Base-by-base conservation (phyloP, 2,888 invertebrate genomes). In the Entomobrya proxima region DNA sequence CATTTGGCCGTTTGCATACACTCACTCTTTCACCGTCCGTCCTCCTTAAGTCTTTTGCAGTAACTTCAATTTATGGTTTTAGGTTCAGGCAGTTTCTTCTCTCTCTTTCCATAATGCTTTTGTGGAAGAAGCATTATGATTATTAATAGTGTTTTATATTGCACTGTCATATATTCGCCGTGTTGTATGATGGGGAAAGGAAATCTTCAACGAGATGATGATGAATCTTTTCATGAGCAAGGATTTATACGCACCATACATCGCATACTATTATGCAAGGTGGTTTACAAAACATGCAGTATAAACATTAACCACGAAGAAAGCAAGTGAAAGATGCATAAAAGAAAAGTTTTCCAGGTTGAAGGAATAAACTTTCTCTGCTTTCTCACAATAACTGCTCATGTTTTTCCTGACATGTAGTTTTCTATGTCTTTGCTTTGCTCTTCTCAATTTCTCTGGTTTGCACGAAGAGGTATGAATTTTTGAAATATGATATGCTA, bases 281-380 rank as follows among this genome's bases (percentile, higher is more conserved):
- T 18, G 18, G 47, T 27, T 47, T 72, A 15, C 18, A 18, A 50
- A 18, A 6, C 50, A 18, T 7, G 1, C 55, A 55, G 13, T 5
- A 27, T 55, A 55, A 24, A 9, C 6, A 55, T 1, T 1, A 47
- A 40, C 44, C 2, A 72, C 18, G 18, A 4, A 47, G 9, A 13
- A 47, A n/a, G 58, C 18, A 37, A 40, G 11, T 37, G 37, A n/a
- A n/a, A n/a, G 5, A 5, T 24, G 55, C 27, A 21, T 27, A 18
- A 52, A 72, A 9, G 37, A 18, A 61, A 77, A 61, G 44, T 74
- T 58, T 77, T 75, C 35, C 44, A 32, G 9, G n/a, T 58, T 44
- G 44, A 44, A 15, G 35, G 52, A 75, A 21, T 58, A 76, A 76
- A 76, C 76, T 76, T 76, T 77, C 76, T 61, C 61, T 6, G 32